Evolutionary conservation across 2,113 vertebrate genomes (phyloP).

Genomic region (Callionymus lyra): DNA sequence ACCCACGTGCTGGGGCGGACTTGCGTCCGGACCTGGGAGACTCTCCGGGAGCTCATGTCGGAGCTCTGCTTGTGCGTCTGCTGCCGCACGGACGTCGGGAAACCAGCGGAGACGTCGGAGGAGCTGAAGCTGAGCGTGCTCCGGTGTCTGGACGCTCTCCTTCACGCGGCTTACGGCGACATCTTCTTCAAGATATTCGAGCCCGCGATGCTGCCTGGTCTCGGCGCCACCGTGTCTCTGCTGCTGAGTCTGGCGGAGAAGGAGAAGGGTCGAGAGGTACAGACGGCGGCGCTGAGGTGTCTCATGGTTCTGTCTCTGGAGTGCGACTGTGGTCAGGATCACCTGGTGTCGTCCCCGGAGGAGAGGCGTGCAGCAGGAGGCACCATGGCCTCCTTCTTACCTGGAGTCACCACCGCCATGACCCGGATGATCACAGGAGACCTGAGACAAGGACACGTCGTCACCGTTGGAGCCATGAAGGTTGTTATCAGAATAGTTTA

Average conservation of each 20-base stretch:
- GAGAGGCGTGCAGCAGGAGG: slow-evolving; percentile 62
- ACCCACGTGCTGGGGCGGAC: slow-evolving; percentile 72
- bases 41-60: slow-evolving; percentile 76
- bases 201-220: slow-evolving; percentile 71
- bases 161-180: slow-evolving; percentile 77
- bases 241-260: slow-evolving; percentile 76
- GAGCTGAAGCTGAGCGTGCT: slow-evolving; percentile 76
- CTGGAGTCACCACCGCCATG: slow-evolving; percentile 75
- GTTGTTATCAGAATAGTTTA: slow-evolving; percentile 11
- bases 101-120: slow-evolving; percentile 64
- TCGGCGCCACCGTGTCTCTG: slow-evolving; percentile 80
- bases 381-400: slow-evolving; percentile 83
- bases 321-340: slow-evolving; percentile 72
- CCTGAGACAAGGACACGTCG: slow-evolving; percentile 76
- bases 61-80: slow-evolving; percentile 83
- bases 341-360: slow-evolving; percentile 27
- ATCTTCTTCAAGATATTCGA: slow-evolving; percentile 72
- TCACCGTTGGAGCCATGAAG: slow-evolving; percentile 70
- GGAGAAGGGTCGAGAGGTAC: slow-evolving; percentile 75
- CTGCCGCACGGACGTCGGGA: slow-evolving; percentile 56
- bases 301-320: slow-evolving; percentile 74
- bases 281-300: slow-evolving; percentile 72
- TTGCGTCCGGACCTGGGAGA: slow-evolving; percentile 71
- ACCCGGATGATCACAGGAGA: slow-evolving; percentile 78
- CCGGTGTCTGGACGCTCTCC: slow-evolving; percentile 68